Evolutionary conservation across 1,140 invertebrate genomes (phyloP).

Genomic region (Gonioctena quinquepunctata): DNA sequence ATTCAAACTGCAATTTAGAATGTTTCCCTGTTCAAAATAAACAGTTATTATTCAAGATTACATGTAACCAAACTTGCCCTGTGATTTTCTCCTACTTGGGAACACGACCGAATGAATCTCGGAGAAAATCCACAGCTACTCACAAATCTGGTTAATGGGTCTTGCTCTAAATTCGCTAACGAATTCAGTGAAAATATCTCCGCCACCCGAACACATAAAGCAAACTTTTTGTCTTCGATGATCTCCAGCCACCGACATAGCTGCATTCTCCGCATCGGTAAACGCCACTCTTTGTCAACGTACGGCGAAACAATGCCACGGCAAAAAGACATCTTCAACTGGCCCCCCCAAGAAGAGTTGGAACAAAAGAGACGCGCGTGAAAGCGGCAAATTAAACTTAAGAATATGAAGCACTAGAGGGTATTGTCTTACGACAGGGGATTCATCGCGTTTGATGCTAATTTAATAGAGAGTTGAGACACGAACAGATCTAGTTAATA

Average conservation of each 20-base stretch:
- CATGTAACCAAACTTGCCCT: no score
- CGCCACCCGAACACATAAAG: background rate
- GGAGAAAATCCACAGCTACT: no score
- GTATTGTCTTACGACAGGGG: background rate
- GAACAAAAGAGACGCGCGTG: background rate
- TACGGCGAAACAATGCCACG: slow-evolving; percentile 2
- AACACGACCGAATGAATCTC: no score
- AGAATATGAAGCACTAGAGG: background rate
- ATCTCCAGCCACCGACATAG: background rate
- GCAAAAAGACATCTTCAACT: background rate
- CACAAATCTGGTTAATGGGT: no score
- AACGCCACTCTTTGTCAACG: slow-evolving; percentile 2
- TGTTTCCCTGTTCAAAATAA: no score
- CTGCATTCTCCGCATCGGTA: background rate
- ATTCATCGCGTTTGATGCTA: slow-evolving; percentile 10
- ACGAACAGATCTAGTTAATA: background rate
- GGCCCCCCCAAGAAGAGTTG: background rate
- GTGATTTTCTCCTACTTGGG: no score
- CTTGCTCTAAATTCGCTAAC: no score
- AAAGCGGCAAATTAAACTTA: slow-evolving; percentile 3
- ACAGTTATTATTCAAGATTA: no score
- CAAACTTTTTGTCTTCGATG: background rate
- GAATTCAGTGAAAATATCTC: background rate
- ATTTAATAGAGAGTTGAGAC: slow-evolving; percentile 4
- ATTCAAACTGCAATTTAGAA: no score